Evolutionary conservation across 2,888 invertebrate species (phyloP).

Genomic region (Ecdyonurus torrentis): DNA sequence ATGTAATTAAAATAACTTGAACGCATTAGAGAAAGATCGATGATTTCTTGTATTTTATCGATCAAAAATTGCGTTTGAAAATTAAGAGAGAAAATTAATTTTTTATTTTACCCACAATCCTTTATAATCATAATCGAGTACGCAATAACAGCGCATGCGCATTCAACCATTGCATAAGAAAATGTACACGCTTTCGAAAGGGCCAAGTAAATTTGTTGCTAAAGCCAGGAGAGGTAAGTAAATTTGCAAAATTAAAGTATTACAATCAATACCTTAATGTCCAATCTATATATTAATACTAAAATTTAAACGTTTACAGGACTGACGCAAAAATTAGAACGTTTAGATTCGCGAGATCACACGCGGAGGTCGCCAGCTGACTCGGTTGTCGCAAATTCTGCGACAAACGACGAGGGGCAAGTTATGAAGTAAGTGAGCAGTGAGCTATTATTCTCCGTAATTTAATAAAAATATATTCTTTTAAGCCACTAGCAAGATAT

Average conservation of each 20-base stretch:
- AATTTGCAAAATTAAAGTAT: background rate
- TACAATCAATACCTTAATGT: background rate
- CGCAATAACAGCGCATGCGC: no score
- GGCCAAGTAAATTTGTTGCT: conserved; percentile 74
- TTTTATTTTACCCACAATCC: conserved; percentile 7
- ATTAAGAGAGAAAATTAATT: no score
- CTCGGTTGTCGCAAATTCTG: conserved; percentile 23
- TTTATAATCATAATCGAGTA: conserved; percentile 6
- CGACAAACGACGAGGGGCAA: conserved; percentile 33
- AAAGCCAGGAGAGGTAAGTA: conserved; percentile 62
- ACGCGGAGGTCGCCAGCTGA: conserved; percentile 42
- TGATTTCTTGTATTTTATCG: background rate
- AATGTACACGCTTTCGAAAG: conserved; percentile 79
- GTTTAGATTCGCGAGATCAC: conserved; percentile 54
- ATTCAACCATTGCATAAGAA: conserved; percentile 17
- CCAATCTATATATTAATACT: background rate
- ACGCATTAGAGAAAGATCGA: no score
- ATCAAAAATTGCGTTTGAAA: background rate
- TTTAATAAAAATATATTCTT: no score
- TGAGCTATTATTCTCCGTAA: no score
- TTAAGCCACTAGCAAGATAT: no score
- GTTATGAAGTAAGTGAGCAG: conserved; percentile 49
- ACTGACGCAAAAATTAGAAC: conserved; percentile 61
- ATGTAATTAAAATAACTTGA: no score
- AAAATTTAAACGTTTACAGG: conserved; percentile 10